phyloP scores from a whole-genome alignment of 2,113 vertebrate species.

The Cinclus cinclus region DNA sequence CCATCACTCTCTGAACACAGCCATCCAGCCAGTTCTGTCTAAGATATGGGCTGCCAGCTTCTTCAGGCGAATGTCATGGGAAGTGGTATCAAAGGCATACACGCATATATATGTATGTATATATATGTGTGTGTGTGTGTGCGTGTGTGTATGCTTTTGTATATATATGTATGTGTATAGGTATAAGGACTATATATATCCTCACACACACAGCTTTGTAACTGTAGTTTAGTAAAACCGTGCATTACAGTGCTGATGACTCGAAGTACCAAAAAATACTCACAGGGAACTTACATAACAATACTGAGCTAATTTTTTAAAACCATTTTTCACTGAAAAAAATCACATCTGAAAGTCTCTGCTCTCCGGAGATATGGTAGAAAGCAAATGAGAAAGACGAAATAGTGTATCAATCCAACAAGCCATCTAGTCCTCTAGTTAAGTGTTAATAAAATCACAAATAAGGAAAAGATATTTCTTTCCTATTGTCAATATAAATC shows the following conservation, averaged over 20 bases:
- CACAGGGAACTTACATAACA: background rate
- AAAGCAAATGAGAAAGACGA: background rate
- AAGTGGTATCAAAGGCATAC: background rate
- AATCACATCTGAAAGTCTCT: background rate
- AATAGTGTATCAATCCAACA: background rate
- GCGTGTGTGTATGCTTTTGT: background rate
- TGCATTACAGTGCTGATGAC: background rate
- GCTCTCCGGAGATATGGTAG: background rate
- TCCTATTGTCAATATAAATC: background rate
- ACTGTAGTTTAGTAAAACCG: background rate
- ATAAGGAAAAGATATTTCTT: background rate
- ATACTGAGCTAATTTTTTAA: background rate
- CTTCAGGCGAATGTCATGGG: too few species aligned
- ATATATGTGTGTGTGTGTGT: background rate
- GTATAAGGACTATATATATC: background rate
- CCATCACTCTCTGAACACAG: background rate
- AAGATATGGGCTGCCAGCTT: background rate
- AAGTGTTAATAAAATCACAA: background rate
- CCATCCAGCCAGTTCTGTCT: background rate
- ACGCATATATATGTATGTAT: background rate
- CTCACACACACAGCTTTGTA: background rate
- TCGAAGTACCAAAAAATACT: background rate
- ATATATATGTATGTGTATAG: fast-evolving
- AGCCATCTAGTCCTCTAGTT: background rate
- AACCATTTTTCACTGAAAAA: background rate